Evolutionary conservation across 2,888 invertebrate species (phyloP).

Genomic region (Plagodis pulveraria): DNA sequence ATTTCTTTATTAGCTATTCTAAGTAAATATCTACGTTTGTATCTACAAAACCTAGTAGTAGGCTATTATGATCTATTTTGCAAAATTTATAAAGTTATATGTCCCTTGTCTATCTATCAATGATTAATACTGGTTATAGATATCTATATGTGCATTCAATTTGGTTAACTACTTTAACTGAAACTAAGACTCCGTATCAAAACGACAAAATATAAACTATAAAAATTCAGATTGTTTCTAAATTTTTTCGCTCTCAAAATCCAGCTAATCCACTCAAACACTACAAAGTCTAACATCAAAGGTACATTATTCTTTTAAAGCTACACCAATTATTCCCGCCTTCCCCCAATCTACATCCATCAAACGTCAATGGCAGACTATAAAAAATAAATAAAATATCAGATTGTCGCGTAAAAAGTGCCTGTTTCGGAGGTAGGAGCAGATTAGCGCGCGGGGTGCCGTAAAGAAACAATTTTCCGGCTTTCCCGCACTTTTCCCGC

Average conservation of each 20-base stretch:
- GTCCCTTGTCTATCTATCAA: too few species aligned
- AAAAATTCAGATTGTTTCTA: too few species aligned
- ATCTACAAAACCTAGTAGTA: too few species aligned
- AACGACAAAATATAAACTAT: too few species aligned
- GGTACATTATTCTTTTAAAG: slow-evolving; percentile 41
- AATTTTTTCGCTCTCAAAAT: not conserved
- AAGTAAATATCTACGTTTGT: too few species aligned
- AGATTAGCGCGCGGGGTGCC: slow-evolving; percentile 80
- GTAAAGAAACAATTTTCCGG: slow-evolving; percentile 83
- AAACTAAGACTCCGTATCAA: too few species aligned
- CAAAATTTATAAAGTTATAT: too few species aligned
- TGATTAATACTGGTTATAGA: too few species aligned
- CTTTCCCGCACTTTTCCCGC: slow-evolving; percentile 49
- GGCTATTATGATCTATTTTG: too few species aligned
- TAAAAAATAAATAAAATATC: slow-evolving; percentile 75
- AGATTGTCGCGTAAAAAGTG: slow-evolving; percentile 47
- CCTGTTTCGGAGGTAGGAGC: slow-evolving; percentile 46
- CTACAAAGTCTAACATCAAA: slow-evolving; percentile 30
- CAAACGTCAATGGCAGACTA: slow-evolving; percentile 75
- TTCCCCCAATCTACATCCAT: slow-evolving; percentile 62
- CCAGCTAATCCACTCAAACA: slow-evolving; percentile 24
- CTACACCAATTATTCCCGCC: slow-evolving; percentile 57
- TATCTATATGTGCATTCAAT: too few species aligned
- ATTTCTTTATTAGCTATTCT: too few species aligned
- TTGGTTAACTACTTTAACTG: too few species aligned